These are phyloP conservation scores for Phalanger gymnotis DNA, from an alignment of 2,797 vertebrate genomes.

Conservation along the genomic window DNA sequence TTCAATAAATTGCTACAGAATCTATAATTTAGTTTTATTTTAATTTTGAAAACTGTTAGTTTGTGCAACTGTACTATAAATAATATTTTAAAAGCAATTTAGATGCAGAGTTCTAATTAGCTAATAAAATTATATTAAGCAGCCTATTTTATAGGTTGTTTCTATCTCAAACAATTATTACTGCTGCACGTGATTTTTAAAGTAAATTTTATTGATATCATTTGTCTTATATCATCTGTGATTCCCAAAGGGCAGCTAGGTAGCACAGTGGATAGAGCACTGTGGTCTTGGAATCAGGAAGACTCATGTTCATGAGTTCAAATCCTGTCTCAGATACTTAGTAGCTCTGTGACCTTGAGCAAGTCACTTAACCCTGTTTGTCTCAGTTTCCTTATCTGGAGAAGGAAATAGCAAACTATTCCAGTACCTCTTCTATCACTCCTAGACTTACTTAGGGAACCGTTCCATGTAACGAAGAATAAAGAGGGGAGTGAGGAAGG, in stretches of 20 bases:
- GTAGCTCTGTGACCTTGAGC: neutral
- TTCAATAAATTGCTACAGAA: neutral
- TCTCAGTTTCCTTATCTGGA: neutral
- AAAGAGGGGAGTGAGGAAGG: neutral
- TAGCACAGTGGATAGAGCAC: neutral
- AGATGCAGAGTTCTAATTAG: neutral
- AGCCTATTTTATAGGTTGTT: conserved; percentile 14
- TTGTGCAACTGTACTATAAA: neutral
- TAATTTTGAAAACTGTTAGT: neutral
- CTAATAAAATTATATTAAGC: conserved; percentile 46
- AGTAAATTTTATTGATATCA: neutral
- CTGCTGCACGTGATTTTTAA: conserved; percentile 13
- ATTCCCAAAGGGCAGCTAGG: neutral
- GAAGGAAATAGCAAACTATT: neutral
- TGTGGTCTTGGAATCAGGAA: neutral
- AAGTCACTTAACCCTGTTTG: neutral
- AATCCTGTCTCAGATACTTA: neutral
- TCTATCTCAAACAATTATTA: neutral
- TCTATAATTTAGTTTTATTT: neutral
- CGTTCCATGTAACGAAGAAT: neutral
- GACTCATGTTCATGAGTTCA: neutral
- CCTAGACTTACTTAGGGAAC: neutral
- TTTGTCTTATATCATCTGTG: neutral
- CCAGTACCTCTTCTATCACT: neutral
- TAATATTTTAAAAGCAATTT: neutral